A percentile compares a stretch with the other conserved stretches of the same genome.
Conservation (phyloP, 2,888 invertebrate genomes). For the Sphaeridia pumilis region DNA sequence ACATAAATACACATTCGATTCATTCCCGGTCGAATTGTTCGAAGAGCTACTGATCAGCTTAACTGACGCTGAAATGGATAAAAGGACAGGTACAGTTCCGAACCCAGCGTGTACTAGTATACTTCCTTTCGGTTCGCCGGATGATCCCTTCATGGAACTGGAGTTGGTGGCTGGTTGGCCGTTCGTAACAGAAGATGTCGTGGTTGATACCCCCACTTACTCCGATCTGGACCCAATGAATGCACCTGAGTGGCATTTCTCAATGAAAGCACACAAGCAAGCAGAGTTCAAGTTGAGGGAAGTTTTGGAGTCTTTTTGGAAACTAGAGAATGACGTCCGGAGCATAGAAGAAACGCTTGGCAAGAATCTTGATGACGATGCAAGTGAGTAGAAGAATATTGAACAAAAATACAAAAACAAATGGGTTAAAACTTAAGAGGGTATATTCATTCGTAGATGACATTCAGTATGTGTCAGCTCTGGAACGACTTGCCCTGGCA, state of each 20-base stretch:
- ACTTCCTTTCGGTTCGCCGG: slow-evolving; percentile 32
- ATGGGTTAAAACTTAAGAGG: not conserved
- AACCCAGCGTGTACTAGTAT: not conserved
- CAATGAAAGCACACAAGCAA: slow-evolving; percentile 37
- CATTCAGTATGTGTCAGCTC: slow-evolving; percentile 38
- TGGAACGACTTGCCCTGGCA: slow-evolving; percentile 39
- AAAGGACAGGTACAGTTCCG: no score
- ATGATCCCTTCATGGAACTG: slow-evolving; percentile 31
- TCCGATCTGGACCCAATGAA: slow-evolving; percentile 73
- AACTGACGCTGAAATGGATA: not conserved
- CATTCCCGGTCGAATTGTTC: slow-evolving; percentile 29
- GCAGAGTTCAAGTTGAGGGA: slow-evolving; percentile 64
- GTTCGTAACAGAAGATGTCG: slow-evolving; percentile 66
- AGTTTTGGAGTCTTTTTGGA: slow-evolving; percentile 58
- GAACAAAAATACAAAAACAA: not conserved
- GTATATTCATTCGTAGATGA: slow-evolving; percentile 25
- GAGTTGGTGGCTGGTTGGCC: slow-evolving; percentile 64
- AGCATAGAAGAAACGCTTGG: slow-evolving; percentile 47
- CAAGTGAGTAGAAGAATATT: not conserved
- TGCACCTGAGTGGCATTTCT: slow-evolving; percentile 59
- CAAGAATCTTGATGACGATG: slow-evolving; percentile 39
- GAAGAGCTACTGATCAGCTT: slow-evolving; percentile 15
- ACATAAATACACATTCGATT: slow-evolving; percentile 28
- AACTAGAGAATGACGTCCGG: slow-evolving; percentile 45
- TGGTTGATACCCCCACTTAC: slow-evolving; percentile 75